Evolutionary conservation across 2,888 invertebrate species (phyloP), one percentile per base, ranked within the genome.

Genomic region (Bibio marci): DNA sequence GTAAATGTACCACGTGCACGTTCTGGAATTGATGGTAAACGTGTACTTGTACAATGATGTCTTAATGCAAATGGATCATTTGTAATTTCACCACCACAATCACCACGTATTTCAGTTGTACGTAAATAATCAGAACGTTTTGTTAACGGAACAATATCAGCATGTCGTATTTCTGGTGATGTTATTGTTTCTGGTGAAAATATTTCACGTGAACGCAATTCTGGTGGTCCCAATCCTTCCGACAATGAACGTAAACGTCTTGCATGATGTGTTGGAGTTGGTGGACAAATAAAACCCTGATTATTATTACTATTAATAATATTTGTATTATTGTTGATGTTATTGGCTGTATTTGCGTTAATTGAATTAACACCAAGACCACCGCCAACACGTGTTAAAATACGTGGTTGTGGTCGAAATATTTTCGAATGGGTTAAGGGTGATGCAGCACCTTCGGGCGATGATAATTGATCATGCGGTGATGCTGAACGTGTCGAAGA

Each of bases 191-290:
- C 68, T 13, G 62, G 57, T 32, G 41, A 39, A 31, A 42, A 43
- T 28, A 42, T 35, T 35, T 38, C 67, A 2, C 66, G 65, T 0
- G 68, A 69, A 42, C 70, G 69, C 25, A 73, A 54, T 37, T 65
- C 69, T 1, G 71, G 67, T 26, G 64, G 64, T 40, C 55, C 51
- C 43, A 49, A 47, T 34, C 62, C 47, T 19, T 50, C 52, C 33
- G 53, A 49, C 1, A 65, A 66, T 1, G 71, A 72, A 44, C 75
- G 66, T 7, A 74, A 67, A 35, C 76, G 70, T 31, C 80, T 66
- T 1, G 83, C 80, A 52, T 83, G 85, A 58, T 87, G 87, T 0
- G 86, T 87, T 0, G 87, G 87, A 1, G 87, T 87, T 1, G 87
- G 87, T 3, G 86, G 86, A 52, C 86, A 86, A 45, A 83, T 74